Evolutionary conservation across 2,888 invertebrate genomes (phyloP).

Genomic region (Cremastobaeus sp.): DNA sequence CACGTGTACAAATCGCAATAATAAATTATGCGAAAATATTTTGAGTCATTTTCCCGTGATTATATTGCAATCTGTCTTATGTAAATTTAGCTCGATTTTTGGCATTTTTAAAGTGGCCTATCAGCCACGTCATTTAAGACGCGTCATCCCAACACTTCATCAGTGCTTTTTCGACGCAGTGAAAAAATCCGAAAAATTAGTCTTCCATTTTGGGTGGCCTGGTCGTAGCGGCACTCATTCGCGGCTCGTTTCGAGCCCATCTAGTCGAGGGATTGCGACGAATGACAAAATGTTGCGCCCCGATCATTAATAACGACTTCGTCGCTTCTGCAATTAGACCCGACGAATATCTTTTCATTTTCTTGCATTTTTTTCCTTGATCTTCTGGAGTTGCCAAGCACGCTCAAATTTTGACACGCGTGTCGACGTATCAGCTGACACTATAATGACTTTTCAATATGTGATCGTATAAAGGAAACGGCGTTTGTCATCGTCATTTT

Average conservation of each 20-base stretch:
- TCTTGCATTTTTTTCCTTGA: constrained; percentile 55
- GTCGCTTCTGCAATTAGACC: constrained; percentile 77
- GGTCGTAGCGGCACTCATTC: constrained; percentile 52
- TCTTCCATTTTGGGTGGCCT: constrained; percentile 45
- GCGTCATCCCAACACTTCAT: background rate
- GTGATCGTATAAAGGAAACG: background rate
- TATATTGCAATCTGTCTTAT: too few species aligned
- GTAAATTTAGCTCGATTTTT: too few species aligned
- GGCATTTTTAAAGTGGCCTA: too few species aligned
- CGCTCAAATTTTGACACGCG: constrained; percentile 35
- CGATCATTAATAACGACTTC: constrained; percentile 76
- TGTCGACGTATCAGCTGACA: constrained; percentile 28
- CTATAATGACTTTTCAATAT: constrained; percentile 13
- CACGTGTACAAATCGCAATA: too few species aligned
- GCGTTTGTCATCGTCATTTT: constrained; percentile 11
- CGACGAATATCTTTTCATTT: constrained; percentile 63
- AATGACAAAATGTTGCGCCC: constrained; percentile 72
- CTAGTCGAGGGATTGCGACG: constrained; percentile 66
- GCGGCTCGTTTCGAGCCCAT: constrained; percentile 65
- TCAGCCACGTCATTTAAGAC: constrained; percentile 1
- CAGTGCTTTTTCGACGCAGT: constrained; percentile 2
- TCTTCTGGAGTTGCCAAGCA: constrained; percentile 56
- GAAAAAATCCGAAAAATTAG: constrained; percentile 35
- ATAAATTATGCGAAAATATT: too few species aligned
- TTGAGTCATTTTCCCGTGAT: too few species aligned